Evolutionary conservation across 2,113 vertebrate genomes (phyloP).

Genomic region (Pardalotus punctatus): DNA sequence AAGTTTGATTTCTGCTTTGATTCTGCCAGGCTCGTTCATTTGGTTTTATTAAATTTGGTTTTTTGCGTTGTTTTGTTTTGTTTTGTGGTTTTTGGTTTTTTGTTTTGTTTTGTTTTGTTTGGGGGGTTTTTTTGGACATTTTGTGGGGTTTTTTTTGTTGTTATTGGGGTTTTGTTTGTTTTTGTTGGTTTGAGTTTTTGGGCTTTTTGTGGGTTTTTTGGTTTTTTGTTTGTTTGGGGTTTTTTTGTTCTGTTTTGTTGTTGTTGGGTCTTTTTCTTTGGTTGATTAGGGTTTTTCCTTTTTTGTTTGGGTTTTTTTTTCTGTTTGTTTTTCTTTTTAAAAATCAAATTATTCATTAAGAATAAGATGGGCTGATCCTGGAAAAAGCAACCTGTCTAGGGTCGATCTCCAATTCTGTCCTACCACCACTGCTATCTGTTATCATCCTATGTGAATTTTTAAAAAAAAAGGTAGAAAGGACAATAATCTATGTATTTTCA

Average conservation of each 20-base stretch:
- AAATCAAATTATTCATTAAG: neutral
- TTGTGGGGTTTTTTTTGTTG: no score
- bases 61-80: neutral
- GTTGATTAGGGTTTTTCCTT: neutral
- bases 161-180: no score
- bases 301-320: no score
- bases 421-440: neutral
- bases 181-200: no score
- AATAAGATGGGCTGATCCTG: neutral
- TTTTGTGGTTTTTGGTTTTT: no score
- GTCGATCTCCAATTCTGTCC: neutral
- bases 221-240: neutral
- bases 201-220: neutral
- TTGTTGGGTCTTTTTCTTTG: no score
- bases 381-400: neutral
- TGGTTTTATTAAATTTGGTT: neutral
- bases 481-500: neutral
- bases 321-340: neutral
- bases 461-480: neutral
- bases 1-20: neutral
- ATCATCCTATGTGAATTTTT: no score
- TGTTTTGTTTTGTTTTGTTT: neutral
- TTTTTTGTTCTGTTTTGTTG: no score
- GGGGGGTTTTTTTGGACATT: no score
- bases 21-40: fast-evolving